Base-by-base conservation (phyloP, 2,888 invertebrate genomes). In the Epinotia demarniana region DNA sequence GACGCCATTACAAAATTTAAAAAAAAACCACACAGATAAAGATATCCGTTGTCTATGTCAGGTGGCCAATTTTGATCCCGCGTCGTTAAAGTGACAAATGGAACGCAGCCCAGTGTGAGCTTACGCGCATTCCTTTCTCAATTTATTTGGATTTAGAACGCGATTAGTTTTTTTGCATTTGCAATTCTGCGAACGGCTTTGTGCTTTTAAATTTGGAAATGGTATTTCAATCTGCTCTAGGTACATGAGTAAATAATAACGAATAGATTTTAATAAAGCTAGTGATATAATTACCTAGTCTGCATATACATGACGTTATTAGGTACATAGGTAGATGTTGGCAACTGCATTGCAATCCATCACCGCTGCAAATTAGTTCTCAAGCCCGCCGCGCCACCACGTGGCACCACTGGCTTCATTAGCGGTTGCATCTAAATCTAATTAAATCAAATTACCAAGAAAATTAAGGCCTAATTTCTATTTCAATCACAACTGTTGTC, bases 31-130 rank as follows among this genome's bases (percentile, higher is more conserved):
- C 27, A 74, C 57, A 53, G 57, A 72, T 70, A 70, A 75, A 75
- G 75, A 71, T 75, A 75, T 70, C 70, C 74, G 68, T 63, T 75
- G 70, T 75, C 75, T 75, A 75, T 75, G 70, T 75, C 75, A 72
- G 71, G 85, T 84, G 85, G 86, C 84, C 89, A 91, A 89, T 87
- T 88, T 89, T 84, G 84, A 90, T 88, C 87, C 88, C 85, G 85
- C 87, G 85, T 90, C 90, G 91, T 93, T 92, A 92, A 88, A 89
- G 90, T 92, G 92, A 92, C 91, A 92, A 91, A 93, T 91, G 91
- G 86, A 61, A 78, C 74, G 73, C 75, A 68, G 81, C 81, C 80
- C 82, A 81, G 85, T 81, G 84, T 81, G 82, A 82, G 81, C 80
- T 82, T 78, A 80, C 80, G 83, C 82, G 84, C 84, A 82, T 85